phyloP scores from a whole-genome alignment of 2,797 vertebrate species.

The Garrulus glandarius region DNA sequence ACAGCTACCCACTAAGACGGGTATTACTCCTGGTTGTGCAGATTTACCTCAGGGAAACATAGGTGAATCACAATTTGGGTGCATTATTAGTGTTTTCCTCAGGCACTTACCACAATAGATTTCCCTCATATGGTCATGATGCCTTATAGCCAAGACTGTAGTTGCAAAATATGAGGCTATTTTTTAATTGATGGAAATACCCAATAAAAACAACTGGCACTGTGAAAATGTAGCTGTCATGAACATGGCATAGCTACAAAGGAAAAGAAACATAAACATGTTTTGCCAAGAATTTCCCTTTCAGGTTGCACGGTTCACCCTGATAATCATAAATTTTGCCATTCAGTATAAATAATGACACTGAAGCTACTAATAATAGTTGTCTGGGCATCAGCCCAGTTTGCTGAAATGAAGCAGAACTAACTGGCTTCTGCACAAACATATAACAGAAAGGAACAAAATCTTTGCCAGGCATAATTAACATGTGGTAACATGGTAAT shows the following conservation, averaged over 20 bases:
- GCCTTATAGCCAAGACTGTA: background rate
- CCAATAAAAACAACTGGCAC: background rate
- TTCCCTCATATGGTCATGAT: background rate
- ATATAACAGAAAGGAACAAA: background rate
- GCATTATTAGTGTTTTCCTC: background rate
- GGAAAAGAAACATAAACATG: background rate
- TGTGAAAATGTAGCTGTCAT: background rate
- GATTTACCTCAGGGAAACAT: background rate
- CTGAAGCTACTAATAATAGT: background rate
- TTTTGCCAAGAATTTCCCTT: background rate
- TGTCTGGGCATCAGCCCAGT: background rate
- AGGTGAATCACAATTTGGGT: background rate
- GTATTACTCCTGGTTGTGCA: background rate
- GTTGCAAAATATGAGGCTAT: background rate
- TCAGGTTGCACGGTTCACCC: background rate
- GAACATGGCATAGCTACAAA: background rate
- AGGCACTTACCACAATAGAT: background rate
- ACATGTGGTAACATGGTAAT: background rate
- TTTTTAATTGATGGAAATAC: background rate
- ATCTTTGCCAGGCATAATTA: background rate
- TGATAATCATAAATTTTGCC: background rate
- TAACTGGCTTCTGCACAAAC: background rate
- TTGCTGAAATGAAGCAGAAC: background rate
- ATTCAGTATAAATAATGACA: background rate
- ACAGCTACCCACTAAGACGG: background rate